A percentile compares a stretch with the other conserved stretches of the same genome.
These are phyloP conservation scores for Narcine bancroftii DNA, from an alignment of 2,113 vertebrate species.

Conservation along the genomic window DNA sequence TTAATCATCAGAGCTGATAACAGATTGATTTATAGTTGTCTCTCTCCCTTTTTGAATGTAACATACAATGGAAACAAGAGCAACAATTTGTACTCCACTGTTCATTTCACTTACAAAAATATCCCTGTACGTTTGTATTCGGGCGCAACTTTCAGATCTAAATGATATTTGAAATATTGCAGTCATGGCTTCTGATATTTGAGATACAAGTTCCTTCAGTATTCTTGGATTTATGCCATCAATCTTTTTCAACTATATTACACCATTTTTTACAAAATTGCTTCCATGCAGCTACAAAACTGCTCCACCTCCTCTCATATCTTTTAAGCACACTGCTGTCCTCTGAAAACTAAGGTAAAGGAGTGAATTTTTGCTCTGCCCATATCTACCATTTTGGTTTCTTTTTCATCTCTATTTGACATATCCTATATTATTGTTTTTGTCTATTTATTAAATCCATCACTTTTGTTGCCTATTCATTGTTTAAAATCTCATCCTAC, in stretches of 20 bases:
- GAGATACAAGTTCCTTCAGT: neutral
- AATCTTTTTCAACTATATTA: neutral
- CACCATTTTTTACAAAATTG: neutral
- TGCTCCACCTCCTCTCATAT: neutral
- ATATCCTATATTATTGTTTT: neutral
- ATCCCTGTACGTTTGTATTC: neutral
- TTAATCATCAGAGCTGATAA: neutral
- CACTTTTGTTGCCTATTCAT: neutral
- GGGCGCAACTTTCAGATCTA: neutral
- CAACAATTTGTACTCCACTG: no score
- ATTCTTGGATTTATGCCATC: neutral
- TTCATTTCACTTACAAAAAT: no score
- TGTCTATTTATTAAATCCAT: neutral
- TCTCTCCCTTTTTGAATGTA: neutral
- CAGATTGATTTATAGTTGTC: neutral
- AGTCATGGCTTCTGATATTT: slow-evolving; percentile 2
- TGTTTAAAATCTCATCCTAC: neutral
- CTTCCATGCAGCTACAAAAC: neutral
- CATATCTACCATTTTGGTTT: neutral
- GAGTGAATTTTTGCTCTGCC: neutral
- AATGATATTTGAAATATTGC: neutral
- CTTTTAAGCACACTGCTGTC: neutral
- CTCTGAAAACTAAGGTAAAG: neutral
- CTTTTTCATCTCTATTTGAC: neutral
- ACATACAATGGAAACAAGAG: neutral